Conservation (phyloP, 1,140 invertebrate species). For the Cydia fagiglandana region DNA sequence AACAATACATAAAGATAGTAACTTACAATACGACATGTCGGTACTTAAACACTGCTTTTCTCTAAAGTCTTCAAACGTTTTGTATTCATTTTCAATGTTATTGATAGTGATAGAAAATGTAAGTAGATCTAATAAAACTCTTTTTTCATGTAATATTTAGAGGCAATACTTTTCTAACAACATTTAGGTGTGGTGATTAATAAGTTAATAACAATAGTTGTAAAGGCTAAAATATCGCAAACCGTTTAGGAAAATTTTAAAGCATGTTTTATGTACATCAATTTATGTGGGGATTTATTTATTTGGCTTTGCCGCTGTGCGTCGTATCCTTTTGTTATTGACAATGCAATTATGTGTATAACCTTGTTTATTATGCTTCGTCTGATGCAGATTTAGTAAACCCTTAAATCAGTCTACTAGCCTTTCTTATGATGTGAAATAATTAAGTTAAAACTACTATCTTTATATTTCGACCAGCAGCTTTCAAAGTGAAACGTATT, state of each 20-base stretch:
- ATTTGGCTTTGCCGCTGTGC: slow-evolving; percentile 56
- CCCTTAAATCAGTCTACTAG: slow-evolving; percentile 3
- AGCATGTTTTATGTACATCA: slow-evolving; percentile 56
- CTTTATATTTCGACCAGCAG: neutral
- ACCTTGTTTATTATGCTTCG: slow-evolving; percentile 43
- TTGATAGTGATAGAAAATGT: slow-evolving; percentile 67
- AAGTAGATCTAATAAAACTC: slow-evolving; percentile 68
- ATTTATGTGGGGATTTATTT: slow-evolving; percentile 60
- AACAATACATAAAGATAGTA: slow-evolving; percentile 40
- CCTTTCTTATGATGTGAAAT: neutral
- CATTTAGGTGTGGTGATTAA: slow-evolving; percentile 69
- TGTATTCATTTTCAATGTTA: slow-evolving; percentile 60
- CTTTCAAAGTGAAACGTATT: neutral
- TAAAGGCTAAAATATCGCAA: slow-evolving; percentile 55
- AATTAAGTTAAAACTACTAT: neutral
- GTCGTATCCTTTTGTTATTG: slow-evolving; percentile 66
- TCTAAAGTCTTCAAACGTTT: slow-evolving; percentile 54
- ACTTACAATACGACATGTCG: slow-evolving; percentile 49
- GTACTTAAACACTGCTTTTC: slow-evolving; percentile 68
- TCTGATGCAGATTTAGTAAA: slow-evolving; percentile 72
- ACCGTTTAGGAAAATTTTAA: slow-evolving; percentile 63
- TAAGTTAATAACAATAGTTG: slow-evolving; percentile 71
- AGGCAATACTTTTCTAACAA: slow-evolving; percentile 76
- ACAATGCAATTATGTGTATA: slow-evolving; percentile 63
- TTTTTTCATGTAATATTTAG: slow-evolving; percentile 70